Percentiles rank a stretch among this genome's conserved stretches.
Evolutionary conservation across 2,888 invertebrate species (phyloP).

Genomic region (Hofmannophila pseudospretella): DNA sequence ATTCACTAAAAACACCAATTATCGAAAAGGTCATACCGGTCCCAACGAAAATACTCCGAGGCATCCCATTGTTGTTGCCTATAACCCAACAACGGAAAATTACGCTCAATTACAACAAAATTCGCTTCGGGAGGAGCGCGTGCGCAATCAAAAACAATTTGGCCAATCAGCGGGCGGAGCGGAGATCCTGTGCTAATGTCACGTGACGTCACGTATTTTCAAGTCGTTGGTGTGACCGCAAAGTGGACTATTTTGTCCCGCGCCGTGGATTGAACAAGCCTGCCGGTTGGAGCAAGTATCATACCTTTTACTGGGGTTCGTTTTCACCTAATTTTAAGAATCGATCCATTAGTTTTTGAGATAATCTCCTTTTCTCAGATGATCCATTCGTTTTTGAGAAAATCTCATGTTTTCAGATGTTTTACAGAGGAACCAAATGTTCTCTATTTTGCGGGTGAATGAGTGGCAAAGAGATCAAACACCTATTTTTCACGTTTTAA

Average conservation of each 20-base stretch:
- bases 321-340: too few species aligned
- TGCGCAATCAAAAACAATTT: slow-evolving; percentile 61
- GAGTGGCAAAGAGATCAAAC: too few species aligned
- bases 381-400: too few species aligned
- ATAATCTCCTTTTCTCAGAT: too few species aligned
- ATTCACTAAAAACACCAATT: slow-evolving; percentile 1
- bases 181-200: slow-evolving; percentile 57
- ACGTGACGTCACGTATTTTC: slow-evolving; percentile 49
- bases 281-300: too few species aligned
- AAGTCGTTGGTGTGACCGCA: slow-evolving; percentile 40
- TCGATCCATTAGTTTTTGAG: too few species aligned
- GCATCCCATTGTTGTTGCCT: slow-evolving; percentile 13
- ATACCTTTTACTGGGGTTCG: too few species aligned
- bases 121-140: slow-evolving; percentile 33
- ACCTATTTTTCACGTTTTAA: too few species aligned
- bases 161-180: slow-evolving; percentile 41
- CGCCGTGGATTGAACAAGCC: too few species aligned
- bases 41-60: slow-evolving; percentile 7
- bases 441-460: too few species aligned
- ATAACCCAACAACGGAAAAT: slow-evolving; percentile 18
- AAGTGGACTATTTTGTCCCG: slow-evolving; percentile 45
- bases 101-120: slow-evolving; percentile 36
- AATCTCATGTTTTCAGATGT: too few species aligned
- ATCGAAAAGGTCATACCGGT: slow-evolving; percentile 10
- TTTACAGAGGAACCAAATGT: too few species aligned